Conservation (phyloP, 2,113 vertebrate genomes). For the Pithys albifrons region DNA sequence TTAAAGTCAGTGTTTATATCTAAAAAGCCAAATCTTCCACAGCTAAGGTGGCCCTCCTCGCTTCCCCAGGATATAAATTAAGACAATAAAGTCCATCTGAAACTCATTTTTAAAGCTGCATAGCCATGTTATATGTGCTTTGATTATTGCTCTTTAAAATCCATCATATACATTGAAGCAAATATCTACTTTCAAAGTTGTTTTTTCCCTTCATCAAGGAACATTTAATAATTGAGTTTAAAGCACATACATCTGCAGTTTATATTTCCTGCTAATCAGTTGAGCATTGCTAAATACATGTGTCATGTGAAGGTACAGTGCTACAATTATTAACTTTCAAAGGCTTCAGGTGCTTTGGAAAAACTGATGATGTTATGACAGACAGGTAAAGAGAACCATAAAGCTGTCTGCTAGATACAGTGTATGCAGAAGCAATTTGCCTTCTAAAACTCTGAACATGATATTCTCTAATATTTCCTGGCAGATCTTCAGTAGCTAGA, state of each 20-base stretch:
- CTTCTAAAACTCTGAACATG: slow-evolving; percentile 62
- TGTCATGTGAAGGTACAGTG: neutral
- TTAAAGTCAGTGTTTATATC: slow-evolving; percentile 44
- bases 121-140: neutral
- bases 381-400: slow-evolving; percentile 46
- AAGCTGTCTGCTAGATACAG: slow-evolving; percentile 47
- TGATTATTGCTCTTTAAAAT: neutral
- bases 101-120: slow-evolving; percentile 29
- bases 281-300: slow-evolving; percentile 54
- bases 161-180: neutral
- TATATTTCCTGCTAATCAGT: slow-evolving; percentile 51
- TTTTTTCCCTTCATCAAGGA: neutral
- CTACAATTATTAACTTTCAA: slow-evolving; percentile 46
- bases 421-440: slow-evolving; percentile 62
- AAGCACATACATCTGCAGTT: neutral
- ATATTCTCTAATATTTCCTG: slow-evolving; percentile 57
- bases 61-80: slow-evolving; percentile 11
- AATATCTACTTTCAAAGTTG: slow-evolving; percentile 26
- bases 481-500: slow-evolving; percentile 49
- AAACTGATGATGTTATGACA: slow-evolving; percentile 50
- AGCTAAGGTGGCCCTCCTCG: slow-evolving; percentile 12
- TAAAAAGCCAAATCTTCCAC: slow-evolving; percentile 5
- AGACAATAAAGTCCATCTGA: slow-evolving; percentile 37
- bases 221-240: slow-evolving; percentile 40
- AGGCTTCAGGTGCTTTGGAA: slow-evolving; percentile 41